phyloP scores from a whole-genome alignment of 2,888 invertebrate genomes.

The Heliothis peltigera region DNA sequence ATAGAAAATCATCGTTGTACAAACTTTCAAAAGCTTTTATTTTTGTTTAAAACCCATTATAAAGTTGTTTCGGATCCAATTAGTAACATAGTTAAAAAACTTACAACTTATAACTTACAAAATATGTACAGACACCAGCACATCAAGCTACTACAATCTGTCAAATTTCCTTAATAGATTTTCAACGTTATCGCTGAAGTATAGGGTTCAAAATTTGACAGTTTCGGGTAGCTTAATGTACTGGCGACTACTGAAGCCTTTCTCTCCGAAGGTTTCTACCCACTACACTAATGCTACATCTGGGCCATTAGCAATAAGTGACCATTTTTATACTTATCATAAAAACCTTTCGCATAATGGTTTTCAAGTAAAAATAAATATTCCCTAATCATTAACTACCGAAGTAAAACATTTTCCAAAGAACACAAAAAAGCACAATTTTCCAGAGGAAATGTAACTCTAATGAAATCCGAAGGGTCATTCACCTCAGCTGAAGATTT shows the following conservation, averaged over 20 bases:
- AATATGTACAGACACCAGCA: too few relatives aligned
- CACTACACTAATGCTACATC: too few relatives aligned
- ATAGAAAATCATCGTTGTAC: neutral
- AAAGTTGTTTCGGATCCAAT: neutral
- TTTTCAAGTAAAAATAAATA: neutral
- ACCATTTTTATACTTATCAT: too few relatives aligned
- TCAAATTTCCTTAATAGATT: too few relatives aligned
- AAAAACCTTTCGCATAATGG: neutral
- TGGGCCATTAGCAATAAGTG: too few relatives aligned
- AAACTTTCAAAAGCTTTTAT: neutral
- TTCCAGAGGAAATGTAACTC: conserved; percentile 5
- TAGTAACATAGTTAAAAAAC: neutral
- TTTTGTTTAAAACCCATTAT: neutral
- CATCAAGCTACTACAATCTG: too few relatives aligned
- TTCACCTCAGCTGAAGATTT: conserved; percentile 24
- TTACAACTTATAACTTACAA: neutral
- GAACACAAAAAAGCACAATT: neutral
- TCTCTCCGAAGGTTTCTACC: too few relatives aligned
- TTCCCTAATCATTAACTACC: neutral
- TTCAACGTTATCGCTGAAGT: too few relatives aligned
- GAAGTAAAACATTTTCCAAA: neutral
- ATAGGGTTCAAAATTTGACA: too few relatives aligned
- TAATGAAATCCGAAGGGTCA: conserved; percentile 19
- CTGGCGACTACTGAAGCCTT: too few relatives aligned
- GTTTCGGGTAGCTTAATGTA: too few relatives aligned